These are phyloP conservation scores for Pecten maximus DNA, from an alignment of 2,888 invertebrate species.

Conservation along the genomic window DNA sequence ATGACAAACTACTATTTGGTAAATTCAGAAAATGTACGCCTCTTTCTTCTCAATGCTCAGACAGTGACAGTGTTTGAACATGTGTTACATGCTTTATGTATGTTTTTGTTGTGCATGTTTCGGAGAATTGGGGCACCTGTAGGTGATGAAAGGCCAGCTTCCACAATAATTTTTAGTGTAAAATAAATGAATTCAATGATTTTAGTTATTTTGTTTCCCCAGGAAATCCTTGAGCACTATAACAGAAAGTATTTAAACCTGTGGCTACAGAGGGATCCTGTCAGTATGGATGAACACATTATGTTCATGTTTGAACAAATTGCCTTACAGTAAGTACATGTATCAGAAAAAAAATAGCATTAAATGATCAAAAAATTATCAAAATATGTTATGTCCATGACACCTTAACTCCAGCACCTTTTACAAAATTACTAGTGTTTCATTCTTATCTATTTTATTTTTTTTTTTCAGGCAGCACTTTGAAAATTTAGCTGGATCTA, in stretches of 20 bases:
- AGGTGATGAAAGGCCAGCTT: too few species aligned
- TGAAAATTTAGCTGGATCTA: conserved; percentile 66
- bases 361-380: background rate
- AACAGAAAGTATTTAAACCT: conserved; percentile 73
- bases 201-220: background rate
- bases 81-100: too few species aligned
- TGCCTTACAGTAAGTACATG: conserved; percentile 74
- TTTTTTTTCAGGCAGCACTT: conserved; percentile 66
- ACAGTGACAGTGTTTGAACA: too few species aligned
- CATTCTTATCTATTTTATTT: background rate
- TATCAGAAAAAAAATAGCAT: background rate
- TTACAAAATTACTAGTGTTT: background rate
- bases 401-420: too few species aligned
- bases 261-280: conserved; percentile 72
- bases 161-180: too few species aligned
- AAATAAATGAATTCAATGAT: too few species aligned
- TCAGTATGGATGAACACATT: conserved; percentile 73
- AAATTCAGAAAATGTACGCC: too few species aligned
- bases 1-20: too few species aligned
- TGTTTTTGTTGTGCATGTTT: too few species aligned
- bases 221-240: conserved; percentile 70
- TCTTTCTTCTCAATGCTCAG: too few species aligned
- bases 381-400: background rate
- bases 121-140: too few species aligned
- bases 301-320: conserved; percentile 76